Evolutionary conservation across 2,797 vertebrate species (phyloP), one percentile per base, ranked within the genome.

Genomic region (Hoplostethus mediterraneus): DNA sequence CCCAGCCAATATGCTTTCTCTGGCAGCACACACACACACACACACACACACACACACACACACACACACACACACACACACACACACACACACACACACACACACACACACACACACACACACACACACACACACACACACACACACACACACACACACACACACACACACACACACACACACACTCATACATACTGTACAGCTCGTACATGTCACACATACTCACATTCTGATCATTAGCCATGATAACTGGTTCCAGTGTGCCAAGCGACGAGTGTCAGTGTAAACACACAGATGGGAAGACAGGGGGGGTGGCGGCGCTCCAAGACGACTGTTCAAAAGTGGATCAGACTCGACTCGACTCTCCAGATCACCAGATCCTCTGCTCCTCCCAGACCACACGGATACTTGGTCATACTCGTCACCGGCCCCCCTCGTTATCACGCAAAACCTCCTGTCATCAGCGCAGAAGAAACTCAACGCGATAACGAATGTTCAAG

Each of bases 271-370:
- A 73, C 62, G 85, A 88, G 88, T 84, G 83, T 85, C 80, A 91
- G 82, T 90, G 89, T 90, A 92, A 92, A 92, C 85, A 92, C 89
- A 79, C 92, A 94, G 91, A 93, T 91, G 90, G 91, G 64, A 68
- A 80, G 82, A 88, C 83, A 89, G 85, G 84, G 80, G 80, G 21
- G 21, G 80, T 84, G 87, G 87, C 73, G 14, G 71, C 64, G 56
- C 82, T 81, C 75, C 78, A 77, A 86, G 86, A 86, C 75, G 2
- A 73, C 77, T 73, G 76, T 63, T 89, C 83, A 87, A 87, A 89
- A 88, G 74, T 78, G 65, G 33, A 68, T 78, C 67, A 66, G 75
- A 87, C 74, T 87, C 59, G 69, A 67, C 69, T 61, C 52, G 51
- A n/a, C 80, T 71, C 70, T 72, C 61, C 59, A 64, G n/a, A 44